These are phyloP conservation scores for Heliconius eleuchia DNA, from an alignment of 1,140 invertebrate species.

Conservation along the genomic window DNA sequence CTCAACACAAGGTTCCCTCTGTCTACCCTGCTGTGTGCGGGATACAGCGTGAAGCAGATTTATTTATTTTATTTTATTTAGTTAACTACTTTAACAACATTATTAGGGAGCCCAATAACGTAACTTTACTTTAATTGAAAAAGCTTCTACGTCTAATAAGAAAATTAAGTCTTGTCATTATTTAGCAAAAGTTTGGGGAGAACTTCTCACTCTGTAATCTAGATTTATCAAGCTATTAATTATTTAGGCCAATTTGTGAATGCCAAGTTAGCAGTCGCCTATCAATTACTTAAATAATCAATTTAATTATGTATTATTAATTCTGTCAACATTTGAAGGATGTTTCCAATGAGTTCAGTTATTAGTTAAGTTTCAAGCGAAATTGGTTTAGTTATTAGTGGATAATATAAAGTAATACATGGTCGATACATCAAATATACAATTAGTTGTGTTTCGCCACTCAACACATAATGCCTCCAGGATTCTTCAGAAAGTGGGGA, in stretches of 20 bases:
- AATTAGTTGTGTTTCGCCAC: too few species aligned
- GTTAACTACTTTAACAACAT: neutral
- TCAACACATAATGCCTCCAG: too few species aligned
- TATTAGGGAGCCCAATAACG: neutral
- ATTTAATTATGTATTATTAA: neutral
- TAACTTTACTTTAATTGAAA: neutral
- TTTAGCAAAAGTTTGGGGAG: conserved; percentile 3
- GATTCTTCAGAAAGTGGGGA: too few species aligned
- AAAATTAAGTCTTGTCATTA: conserved; percentile 21
- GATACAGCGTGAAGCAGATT: too few species aligned
- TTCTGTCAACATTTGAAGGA: neutral
- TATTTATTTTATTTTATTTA: neutral
- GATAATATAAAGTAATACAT: neutral
- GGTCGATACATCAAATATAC: too few species aligned
- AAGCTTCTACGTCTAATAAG: neutral
- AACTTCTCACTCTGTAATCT: conserved; percentile 15
- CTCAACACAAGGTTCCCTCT: too few species aligned
- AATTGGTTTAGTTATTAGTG: neutral
- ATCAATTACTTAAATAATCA: conserved; percentile 15
- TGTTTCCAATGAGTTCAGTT: neutral
- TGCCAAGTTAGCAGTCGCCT: conserved; percentile 15
- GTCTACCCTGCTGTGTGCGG: too few species aligned
- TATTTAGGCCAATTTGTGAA: conserved; percentile 21
- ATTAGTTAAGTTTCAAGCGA: neutral
- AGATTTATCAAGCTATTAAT: conserved; percentile 24